Base-by-base conservation (phyloP, 1,140 invertebrate genomes). In the Dendrolimus kikuchii region DNA sequence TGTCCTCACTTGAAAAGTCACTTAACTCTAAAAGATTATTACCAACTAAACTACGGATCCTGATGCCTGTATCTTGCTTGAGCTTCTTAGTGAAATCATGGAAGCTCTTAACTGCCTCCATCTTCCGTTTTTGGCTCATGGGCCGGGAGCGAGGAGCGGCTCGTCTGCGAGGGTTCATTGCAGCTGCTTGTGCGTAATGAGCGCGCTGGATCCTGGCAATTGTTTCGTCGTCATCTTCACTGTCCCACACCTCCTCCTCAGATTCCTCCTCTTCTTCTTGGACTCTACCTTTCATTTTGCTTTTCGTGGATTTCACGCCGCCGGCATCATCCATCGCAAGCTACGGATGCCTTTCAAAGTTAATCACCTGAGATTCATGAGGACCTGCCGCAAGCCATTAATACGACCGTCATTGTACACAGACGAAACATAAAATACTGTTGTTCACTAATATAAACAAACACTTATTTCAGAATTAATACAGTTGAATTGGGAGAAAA, bases 31-130 rank as follows among this genome's bases (percentile, higher is more conserved):
- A 76, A 53, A 88, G 66, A 64, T 87, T 80, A 54, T 87, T 84
- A 60, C 87, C 86, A 54, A 81, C 77, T 72, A 88, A 77, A 62
- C 86, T 84, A 45, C 81, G 78, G 53, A 88, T 88, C 52, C 74
- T 74, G 59, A 88, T 83, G 53, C 87, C 87, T 53, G 87, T 86
- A 68, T 88, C 87, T 64, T 87, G 75, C 71, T 88, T 88, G 45
- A 88, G 71, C 62, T 84, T 87, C 64, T 88, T 88, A 46, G 86
- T 88, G 64, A 88, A 88, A 59, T 88, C 72, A 51, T 87, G 85
- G 62, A 88, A 88, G 54, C 72, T 80, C 71, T 78, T 86, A 5
- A 88, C 81, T 40, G 87, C 86, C 74, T 87, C 83, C 66, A 81
- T 72, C 75, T 88, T 88, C 55, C 84, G 68, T 64, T 87, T 88